Evolutionary conservation across 2,797 vertebrate genomes (phyloP).

Genomic region (Hippoglossus hippoglossus): DNA sequence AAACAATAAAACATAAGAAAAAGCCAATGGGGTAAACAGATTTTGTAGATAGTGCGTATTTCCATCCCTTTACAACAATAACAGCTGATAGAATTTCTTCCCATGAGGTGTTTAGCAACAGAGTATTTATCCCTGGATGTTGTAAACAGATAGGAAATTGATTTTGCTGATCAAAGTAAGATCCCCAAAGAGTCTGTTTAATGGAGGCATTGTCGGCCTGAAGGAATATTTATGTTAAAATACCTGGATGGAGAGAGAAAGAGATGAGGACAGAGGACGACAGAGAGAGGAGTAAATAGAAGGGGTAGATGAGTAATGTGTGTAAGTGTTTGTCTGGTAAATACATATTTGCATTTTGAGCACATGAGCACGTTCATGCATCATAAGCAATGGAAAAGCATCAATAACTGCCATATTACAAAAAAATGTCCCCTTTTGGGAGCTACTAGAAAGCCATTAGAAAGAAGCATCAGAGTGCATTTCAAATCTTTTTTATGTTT

Average conservation of each 20-base stretch:
- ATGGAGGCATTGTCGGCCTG: constrained; percentile 27
- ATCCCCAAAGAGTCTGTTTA: constrained; percentile 35
- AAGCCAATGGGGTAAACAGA: background rate
- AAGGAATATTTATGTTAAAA: constrained; percentile 41
- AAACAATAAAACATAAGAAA: background rate
- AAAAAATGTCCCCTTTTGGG: constrained; percentile 14
- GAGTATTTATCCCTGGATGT: constrained; percentile 38
- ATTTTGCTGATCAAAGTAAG: constrained; percentile 60
- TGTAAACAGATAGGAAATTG: constrained; percentile 48
- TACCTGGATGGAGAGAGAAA: constrained; percentile 7
- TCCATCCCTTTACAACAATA: constrained; percentile 26
- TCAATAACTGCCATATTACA: constrained; percentile 4
- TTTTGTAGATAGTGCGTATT: constrained; percentile 9
- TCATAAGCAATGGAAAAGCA: constrained; percentile 17
- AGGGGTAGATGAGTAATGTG: constrained; percentile 29
- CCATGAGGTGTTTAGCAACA: constrained; percentile 20
- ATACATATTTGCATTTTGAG: constrained; percentile 36
- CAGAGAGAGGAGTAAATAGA: constrained; percentile 13
- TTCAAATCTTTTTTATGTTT: constrained; percentile 17
- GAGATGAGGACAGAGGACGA: constrained; percentile 15
- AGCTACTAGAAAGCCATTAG: constrained; percentile 21
- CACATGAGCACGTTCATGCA: constrained; percentile 10
- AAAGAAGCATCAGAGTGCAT: constrained; percentile 6
- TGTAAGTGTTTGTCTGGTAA: constrained; percentile 9
- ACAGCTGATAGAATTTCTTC: constrained; percentile 22